These are phyloP conservation scores for Clarias pachynema DNA, from an alignment of 2,797 vertebrate species.

Conservation along the genomic window DNA sequence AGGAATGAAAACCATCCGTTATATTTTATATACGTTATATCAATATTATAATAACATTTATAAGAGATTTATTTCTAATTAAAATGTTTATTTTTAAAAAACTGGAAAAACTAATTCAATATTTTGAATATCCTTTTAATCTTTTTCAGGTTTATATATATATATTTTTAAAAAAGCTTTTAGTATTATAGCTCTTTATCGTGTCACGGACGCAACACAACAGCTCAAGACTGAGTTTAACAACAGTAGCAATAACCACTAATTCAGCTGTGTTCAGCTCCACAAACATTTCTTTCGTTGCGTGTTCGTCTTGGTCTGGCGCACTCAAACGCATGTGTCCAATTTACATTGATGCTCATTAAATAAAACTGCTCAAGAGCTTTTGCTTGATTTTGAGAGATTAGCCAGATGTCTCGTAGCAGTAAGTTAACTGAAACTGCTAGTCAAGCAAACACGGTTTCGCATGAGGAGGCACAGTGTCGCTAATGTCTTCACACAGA, in stretches of 20 bases:
- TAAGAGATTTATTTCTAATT: not conserved
- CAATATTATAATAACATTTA: not conserved
- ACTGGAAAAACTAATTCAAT: not conserved
- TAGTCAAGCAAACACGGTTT: constrained; percentile 18
- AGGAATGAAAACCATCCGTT: not conserved
- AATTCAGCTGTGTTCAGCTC: not conserved
- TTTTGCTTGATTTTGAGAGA: constrained; percentile 31
- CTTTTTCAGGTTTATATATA: not conserved
- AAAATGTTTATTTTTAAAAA: not conserved
- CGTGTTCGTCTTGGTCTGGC: not conserved
- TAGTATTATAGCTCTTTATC: not conserved
- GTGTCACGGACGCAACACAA: not conserved
- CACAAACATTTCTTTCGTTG: not conserved
- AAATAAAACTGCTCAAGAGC: constrained; percentile 29
- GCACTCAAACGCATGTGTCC: constrained; percentile 11
- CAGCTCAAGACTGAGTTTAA: not conserved
- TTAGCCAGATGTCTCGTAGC: constrained; percentile 32
- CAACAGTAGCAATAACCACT: not conserved
- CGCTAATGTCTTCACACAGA: constrained; percentile 15
- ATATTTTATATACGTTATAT: not conserved
- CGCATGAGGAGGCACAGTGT: constrained; percentile 22
- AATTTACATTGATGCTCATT: constrained; percentile 33
- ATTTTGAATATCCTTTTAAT: too few species aligned
- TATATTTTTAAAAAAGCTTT: not conserved
- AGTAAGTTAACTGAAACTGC: constrained; percentile 26